Conservation (phyloP, 2,113 vertebrate species). For the Mirounga angustirostris region DNA sequence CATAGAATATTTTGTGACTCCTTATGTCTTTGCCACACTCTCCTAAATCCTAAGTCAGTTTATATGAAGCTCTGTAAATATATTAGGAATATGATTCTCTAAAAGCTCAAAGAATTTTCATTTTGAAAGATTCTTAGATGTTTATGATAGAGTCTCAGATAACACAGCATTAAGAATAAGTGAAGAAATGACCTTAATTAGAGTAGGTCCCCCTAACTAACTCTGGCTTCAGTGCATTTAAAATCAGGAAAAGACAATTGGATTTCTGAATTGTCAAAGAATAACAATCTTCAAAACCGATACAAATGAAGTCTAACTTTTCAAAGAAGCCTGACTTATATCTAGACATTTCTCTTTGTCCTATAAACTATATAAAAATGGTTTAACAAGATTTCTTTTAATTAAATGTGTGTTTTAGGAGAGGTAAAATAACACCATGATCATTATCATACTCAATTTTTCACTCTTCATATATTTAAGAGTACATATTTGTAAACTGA, state of each 20-base stretch:
- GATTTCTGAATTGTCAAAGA: conserved; percentile 12
- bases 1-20: background rate
- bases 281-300: background rate
- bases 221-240: background rate
- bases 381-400: background rate
- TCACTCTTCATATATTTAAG: background rate
- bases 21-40: background rate
- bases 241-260: background rate
- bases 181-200: background rate
- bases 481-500: background rate
- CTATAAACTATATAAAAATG: background rate
- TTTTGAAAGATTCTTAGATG: background rate
- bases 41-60: background rate
- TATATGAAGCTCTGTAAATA: background rate
- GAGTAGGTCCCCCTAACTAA: background rate
- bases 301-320: background rate
- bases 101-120: background rate
- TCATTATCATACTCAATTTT: background rate
- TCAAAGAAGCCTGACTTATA: background rate
- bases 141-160: background rate
- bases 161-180: background rate
- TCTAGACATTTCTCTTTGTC: background rate
- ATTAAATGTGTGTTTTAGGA: background rate
- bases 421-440: background rate
- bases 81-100: background rate